Evolutionary conservation across 1,140 invertebrate species (phyloP).

Genomic region (Halictus rubicundus): DNA sequence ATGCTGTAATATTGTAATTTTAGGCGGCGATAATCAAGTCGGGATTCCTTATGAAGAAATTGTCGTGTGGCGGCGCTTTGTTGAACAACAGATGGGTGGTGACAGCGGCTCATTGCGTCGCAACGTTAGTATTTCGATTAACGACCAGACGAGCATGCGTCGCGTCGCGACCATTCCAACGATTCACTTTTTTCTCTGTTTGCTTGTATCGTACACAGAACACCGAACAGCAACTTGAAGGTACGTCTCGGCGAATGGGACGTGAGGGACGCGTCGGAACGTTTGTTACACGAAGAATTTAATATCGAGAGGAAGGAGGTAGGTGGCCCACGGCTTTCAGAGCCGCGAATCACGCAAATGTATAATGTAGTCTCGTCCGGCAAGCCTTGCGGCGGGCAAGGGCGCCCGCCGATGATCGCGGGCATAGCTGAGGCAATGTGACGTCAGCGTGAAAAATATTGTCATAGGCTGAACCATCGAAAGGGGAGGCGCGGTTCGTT

Average conservation of each 20-base stretch:
- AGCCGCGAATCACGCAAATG: no score
- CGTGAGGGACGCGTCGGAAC: conserved; percentile 90
- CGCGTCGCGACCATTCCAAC: neutral
- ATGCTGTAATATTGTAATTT: no score
- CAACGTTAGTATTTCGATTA: conserved; percentile 85
- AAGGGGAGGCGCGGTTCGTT: no score
- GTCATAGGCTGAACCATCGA: no score
- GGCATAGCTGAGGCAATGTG: no score
- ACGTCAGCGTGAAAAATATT: no score
- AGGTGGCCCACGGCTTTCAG: neutral
- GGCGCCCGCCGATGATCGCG: no score
- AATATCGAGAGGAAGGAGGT: conserved; percentile 93
- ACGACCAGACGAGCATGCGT: neutral
- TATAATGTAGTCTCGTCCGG: no score
- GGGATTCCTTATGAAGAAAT: conserved; percentile 92
- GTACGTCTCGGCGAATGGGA: conserved; percentile 96
- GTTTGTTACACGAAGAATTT: conserved; percentile 92
- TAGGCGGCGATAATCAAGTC: conserved; percentile 94
- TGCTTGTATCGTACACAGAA: conserved; percentile 78
- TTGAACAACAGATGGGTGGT: conserved; percentile 94
- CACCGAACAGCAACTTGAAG: conserved; percentile 91
- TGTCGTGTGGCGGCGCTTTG: conserved; percentile 95
- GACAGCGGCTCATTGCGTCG: conserved; percentile 93
- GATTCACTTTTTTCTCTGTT: neutral
- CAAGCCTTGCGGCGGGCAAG: no score